Evolutionary conservation across 2,888 invertebrate species (phyloP), one percentile per base, ranked within the genome.

Genomic region (Drosophila dives): DNA sequence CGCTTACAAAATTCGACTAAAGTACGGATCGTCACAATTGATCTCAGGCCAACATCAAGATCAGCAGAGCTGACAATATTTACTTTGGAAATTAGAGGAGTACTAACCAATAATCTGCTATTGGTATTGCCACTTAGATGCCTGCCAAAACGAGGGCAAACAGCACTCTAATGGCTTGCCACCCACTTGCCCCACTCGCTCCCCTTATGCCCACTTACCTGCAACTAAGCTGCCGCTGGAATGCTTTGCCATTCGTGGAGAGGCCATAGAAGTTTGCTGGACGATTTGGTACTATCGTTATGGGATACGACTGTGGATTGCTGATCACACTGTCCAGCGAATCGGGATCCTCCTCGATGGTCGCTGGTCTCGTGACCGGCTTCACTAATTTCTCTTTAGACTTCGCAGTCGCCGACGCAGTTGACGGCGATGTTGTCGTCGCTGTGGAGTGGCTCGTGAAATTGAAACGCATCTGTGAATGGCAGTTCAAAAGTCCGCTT

Each of bases 321-420:
- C 92, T 91, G 55, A 93, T 91, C 29, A 93, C 92, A 75, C 93
- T 93, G 73, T 93, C 93, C 70, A 93, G 75, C 3, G 93, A 93
- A 55, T 93, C 92, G 23, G 93, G 93, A 70, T 93, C 93, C 56
- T 91, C 89, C 45, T 93, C 93, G 23, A 93, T 91, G n/a, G 91
- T 91, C 8, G 90, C 72, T 40, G 91, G 91, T 33, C 91, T 87
- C 20, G 82, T 84, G 26, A 88, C 60, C 10, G 89, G 83, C 56
- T 85, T 77, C 45, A 76, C 55, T 2, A 79, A 71, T 56, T 77
- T 75, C 0, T 84, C 89, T 11, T 62, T 65, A 11, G 63, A 58
- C 26, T 65, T 67, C 10, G 74, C 67, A 7, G 58, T 23, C 40
- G 66, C 51, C 32, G 59, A 51, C 32, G 48, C 10, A 6, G 65